Evolutionary conservation across 2,888 invertebrate genomes (phyloP).

Genomic region (Luperina testacea): DNA sequence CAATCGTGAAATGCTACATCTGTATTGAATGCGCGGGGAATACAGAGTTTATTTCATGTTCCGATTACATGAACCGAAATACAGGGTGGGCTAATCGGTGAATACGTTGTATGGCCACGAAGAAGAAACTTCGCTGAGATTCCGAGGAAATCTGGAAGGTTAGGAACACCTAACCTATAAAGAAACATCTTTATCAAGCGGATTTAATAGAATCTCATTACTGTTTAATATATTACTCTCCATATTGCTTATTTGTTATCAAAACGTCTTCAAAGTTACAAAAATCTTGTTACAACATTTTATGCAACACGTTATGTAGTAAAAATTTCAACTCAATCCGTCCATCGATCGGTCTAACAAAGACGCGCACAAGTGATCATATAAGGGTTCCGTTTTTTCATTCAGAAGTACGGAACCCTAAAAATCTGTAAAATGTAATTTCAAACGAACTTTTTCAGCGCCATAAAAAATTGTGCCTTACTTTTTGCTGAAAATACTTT

Average conservation of each 20-base stretch:
- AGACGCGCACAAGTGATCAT: neutral
- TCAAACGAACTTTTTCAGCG: neutral
- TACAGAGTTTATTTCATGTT: slow-evolving; percentile 50
- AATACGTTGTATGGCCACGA: slow-evolving; percentile 4
- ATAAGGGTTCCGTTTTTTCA: neutral
- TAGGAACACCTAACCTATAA: no score
- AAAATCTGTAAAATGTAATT: neutral
- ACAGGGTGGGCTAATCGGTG: slow-evolving; percentile 18
- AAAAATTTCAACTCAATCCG: neutral
- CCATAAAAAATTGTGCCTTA: neutral
- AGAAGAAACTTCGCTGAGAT: slow-evolving; percentile 3
- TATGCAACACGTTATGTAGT: neutral
- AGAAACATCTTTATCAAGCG: no score
- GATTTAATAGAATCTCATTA: slow-evolving; percentile 4
- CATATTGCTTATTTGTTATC: neutral
- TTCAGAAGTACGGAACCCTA: neutral
- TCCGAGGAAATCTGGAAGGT: neutral
- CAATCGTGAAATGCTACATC: slow-evolving; percentile 60
- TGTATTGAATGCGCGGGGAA: slow-evolving; percentile 58
- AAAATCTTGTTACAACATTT: neutral
- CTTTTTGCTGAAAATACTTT: neutral
- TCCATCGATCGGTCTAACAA: no score
- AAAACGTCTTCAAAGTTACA: neutral
- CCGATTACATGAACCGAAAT: slow-evolving; percentile 39
- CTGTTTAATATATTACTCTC: neutral